phyloP scores from a whole-genome alignment of 2,113 vertebrate species.

The Pelvicachromis taeniatus region DNA sequence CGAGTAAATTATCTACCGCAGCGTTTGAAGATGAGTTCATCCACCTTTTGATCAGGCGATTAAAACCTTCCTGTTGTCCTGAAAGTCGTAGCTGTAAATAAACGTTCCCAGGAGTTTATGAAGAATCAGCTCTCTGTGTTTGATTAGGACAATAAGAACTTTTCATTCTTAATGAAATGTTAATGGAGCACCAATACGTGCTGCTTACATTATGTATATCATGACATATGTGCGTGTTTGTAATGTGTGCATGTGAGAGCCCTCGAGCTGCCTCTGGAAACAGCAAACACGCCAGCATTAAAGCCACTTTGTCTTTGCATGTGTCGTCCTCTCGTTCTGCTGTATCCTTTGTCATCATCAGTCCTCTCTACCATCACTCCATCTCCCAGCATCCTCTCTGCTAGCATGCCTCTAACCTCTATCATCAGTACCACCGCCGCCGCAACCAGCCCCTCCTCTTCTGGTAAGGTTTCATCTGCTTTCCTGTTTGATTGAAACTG shows the following conservation, averaged over 20 bases:
- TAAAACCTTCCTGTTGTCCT: background rate
- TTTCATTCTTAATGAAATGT: background rate
- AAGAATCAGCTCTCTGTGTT: background rate
- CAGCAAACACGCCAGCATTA: background rate
- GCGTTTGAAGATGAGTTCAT: background rate
- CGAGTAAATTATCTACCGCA: background rate
- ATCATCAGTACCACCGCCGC: background rate
- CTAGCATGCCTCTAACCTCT: constrained; percentile 56
- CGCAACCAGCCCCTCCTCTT: constrained; percentile 2
- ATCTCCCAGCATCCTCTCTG: constrained; percentile 19
- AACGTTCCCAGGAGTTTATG: background rate
- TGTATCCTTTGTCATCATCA: constrained; percentile 33
- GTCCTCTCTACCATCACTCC: constrained; percentile 45
- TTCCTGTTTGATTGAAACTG: background rate
- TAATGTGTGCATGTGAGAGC: background rate
- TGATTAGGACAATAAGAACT: background rate
- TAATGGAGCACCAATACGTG: background rate
- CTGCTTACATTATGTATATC: background rate
- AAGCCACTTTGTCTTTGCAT: background rate
- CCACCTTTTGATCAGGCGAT: background rate
- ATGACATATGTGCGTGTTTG: background rate
- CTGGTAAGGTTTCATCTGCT: constrained; percentile 49
- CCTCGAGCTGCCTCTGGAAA: background rate
- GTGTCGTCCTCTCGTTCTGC: background rate
- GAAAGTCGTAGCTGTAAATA: background rate